Evolutionary conservation across 1,140 invertebrate genomes (phyloP).

Genomic region (Drosophila pruinosa): DNA sequence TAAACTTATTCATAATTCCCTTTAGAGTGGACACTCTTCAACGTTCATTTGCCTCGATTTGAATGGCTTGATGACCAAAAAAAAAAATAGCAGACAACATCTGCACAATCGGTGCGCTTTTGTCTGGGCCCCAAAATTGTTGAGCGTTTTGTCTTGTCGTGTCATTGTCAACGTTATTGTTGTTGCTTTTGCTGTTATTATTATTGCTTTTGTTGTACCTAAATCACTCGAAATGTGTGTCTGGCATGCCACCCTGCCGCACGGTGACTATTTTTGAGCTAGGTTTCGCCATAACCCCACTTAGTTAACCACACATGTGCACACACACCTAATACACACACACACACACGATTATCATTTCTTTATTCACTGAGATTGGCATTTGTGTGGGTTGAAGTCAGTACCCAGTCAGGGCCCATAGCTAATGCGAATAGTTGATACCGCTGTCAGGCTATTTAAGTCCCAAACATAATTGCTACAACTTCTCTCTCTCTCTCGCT

Average conservation of each 20-base stretch:
- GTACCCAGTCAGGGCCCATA: slow-evolving; percentile 16
- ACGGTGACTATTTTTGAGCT: slow-evolving; percentile 55
- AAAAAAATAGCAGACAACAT: slow-evolving; percentile 23
- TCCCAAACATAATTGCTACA: slow-evolving; percentile 34
- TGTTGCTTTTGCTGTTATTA: slow-evolving; percentile 27
- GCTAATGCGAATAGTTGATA: slow-evolving; percentile 36
- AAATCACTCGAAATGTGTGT: slow-evolving; percentile 73
- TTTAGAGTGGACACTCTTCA: slow-evolving; percentile 27
- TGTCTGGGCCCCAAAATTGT: slow-evolving; percentile 33
- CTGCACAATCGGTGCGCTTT: slow-evolving; percentile 47
- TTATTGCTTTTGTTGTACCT: slow-evolving; percentile 56
- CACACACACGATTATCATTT: slow-evolving; percentile 56
- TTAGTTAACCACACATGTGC: neutral
- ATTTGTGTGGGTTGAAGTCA: slow-evolving; percentile 24
- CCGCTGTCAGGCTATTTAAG: slow-evolving; percentile 37
- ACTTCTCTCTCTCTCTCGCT: neutral
- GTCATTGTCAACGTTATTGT: slow-evolving; percentile 14
- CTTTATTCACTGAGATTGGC: slow-evolving; percentile 49
- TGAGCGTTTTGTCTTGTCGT: slow-evolving; percentile 28
- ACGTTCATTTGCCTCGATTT: slow-evolving; percentile 41
- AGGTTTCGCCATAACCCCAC: slow-evolving; percentile 27
- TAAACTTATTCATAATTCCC: slow-evolving; percentile 72
- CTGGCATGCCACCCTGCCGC: slow-evolving; percentile 55
- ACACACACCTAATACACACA: slow-evolving; percentile 1
- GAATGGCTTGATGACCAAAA: slow-evolving; percentile 49